Base-by-base conservation (phyloP, 2,113 vertebrate genomes). In the Platycercus adscitus region DNA sequence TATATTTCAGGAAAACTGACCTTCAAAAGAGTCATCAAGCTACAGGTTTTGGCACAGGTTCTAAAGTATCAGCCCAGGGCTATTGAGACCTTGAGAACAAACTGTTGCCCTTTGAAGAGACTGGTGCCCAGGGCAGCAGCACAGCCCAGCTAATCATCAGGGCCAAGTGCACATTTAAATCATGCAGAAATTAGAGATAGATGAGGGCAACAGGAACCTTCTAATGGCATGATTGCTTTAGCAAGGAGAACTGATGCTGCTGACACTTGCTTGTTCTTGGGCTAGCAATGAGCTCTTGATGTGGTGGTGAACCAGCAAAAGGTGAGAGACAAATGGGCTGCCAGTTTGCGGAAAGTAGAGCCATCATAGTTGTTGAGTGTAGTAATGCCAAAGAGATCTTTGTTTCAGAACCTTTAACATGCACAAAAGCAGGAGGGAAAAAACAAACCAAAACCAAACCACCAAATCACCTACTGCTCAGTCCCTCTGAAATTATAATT, bases 201-300 rank as follows among this genome's bases (percentile, higher is more conserved):
- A 84, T 52, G 70, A 95, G 61, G 89, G 84, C 61, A 83, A 37
- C 66, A 82, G 95, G 88, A 91, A 39, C 25, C 47, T 78, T 83
- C 50, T 66, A 81, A 91, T 69, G 65, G 65, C 84, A 52, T 61
- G 85, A 92, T 28, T 89, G 75, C 69, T 97, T 93, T 88, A 86
- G 50, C 4, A 4, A 3, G 20, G 76, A n/a, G 49, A 86, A 84
- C 56, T 60, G 65, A 49, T 83, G 78, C n/a, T 87, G 83, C 46
- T 91, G 70, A 15, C 2, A 2, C 13, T 70, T 70, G 56, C 53
- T 73, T 20, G 47, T 58, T 50, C n/a, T 81, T 72, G 65, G 71
- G 91, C 56, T 88, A 55, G 28, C 61, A 83, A 82, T 28, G 55
- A 93, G 56, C 17, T 86, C 69, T 58, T 43, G 13, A 23, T 71